phyloP scores from a whole-genome alignment of 2,888 invertebrate genomes.

The Drosophila peninsularis region DNA sequence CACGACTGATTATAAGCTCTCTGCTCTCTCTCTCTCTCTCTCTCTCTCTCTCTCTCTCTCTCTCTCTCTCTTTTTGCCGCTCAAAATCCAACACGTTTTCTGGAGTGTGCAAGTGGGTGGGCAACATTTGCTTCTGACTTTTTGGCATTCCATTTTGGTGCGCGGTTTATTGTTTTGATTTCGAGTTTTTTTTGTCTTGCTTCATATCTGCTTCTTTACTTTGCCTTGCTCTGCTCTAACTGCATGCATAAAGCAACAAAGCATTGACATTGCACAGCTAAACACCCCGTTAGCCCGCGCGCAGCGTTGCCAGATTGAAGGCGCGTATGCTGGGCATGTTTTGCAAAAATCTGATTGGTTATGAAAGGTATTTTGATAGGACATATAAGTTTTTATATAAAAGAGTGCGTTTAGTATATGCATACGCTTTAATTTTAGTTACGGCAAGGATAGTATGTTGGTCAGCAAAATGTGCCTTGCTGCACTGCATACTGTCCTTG shows the following conservation, averaged over 20 bases:
- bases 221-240: not conserved
- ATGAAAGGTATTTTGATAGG: not conserved
- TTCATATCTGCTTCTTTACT: constrained; percentile 6
- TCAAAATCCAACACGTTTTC: constrained; percentile 19
- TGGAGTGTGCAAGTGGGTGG: constrained; percentile 39
- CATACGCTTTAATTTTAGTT: too few species aligned
- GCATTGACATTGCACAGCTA: constrained; percentile 17
- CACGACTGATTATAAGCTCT: constrained; percentile 52
- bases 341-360: not conserved
- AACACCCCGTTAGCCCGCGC: constrained; percentile 1
- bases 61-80: constrained; percentile 6
- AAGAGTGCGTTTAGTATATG: too few species aligned
- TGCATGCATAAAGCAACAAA: constrained; percentile 18
- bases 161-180: constrained; percentile 66
- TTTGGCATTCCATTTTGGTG: constrained; percentile 39
- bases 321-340: constrained; percentile 2
- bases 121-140: constrained; percentile 23
- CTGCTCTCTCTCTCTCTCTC: constrained; percentile 2
- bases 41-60: not conserved
- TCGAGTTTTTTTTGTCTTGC: constrained; percentile 20
- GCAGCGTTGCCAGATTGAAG: not conserved
- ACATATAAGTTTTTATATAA: not conserved
- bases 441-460: not conserved
- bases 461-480: not conserved
- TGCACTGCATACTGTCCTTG: constrained; percentile 29